phyloP scores from a whole-genome alignment of 2,888 invertebrate genomes.

The Yponomeuta cagnagella region DNA sequence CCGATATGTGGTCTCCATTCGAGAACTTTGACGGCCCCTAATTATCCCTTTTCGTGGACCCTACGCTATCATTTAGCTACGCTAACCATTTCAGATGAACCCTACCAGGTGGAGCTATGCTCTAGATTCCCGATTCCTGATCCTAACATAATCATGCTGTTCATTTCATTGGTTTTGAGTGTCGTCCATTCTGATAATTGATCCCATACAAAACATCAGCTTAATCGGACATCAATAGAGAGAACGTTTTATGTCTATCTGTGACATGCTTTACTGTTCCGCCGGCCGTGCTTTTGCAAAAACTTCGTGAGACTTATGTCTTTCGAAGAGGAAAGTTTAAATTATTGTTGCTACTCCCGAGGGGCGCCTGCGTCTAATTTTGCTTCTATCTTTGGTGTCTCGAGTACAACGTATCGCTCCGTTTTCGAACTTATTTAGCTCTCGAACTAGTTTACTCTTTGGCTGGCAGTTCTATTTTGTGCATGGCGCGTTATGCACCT shows the following conservation, averaged over 20 bases:
- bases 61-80: too few species aligned
- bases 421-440: neutral
- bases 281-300: neutral
- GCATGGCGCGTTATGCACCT: neutral
- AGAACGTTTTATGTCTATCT: neutral
- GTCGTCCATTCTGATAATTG: too few species aligned
- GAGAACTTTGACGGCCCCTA: too few species aligned
- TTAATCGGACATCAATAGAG: too few species aligned
- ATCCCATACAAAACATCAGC: too few species aligned
- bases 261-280: neutral
- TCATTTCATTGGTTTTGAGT: too few species aligned
- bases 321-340: conserved; percentile 8
- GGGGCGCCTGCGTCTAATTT: neutral
- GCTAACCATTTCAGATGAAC: too few species aligned
- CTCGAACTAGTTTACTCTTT: neutral
- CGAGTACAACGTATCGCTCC: neutral
- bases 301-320: conserved; percentile 10
- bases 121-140: too few species aligned
- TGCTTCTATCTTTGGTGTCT: neutral
- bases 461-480: neutral
- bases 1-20: too few species aligned
- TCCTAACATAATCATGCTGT: too few species aligned
- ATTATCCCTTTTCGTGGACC: too few species aligned
- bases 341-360: conserved; percentile 2
- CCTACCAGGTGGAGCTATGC: too few species aligned